These are phyloP conservation scores for Beris chalybata DNA, from an alignment of 2,888 invertebrate species.

Conservation along the genomic window DNA sequence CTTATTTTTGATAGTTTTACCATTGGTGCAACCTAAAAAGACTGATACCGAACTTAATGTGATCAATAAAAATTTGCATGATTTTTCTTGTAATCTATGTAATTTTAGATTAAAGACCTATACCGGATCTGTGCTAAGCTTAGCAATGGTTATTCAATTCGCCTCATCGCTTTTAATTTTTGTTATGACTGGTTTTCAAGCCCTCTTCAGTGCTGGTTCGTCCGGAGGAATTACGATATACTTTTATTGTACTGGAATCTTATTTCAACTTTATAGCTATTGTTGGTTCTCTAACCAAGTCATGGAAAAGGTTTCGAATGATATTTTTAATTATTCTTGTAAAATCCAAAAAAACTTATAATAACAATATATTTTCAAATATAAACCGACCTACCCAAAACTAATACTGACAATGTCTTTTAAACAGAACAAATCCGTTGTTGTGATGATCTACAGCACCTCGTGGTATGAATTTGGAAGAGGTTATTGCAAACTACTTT, in stretches of 20 bases:
- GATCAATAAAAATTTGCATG: too few species aligned
- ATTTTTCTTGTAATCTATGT: background rate
- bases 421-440: conserved; percentile 44
- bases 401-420: background rate
- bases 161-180: conserved; percentile 44
- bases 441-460: conserved; percentile 43
- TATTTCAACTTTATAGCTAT: conserved; percentile 46
- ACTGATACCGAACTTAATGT: too few species aligned
- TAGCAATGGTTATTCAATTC: conserved; percentile 45
- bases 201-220: conserved; percentile 42
- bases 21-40: too few species aligned
- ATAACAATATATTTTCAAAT: too few species aligned
- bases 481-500: conserved; percentile 42
- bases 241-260: conserved; percentile 44
- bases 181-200: conserved; percentile 47
- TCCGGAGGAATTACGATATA: conserved; percentile 44
- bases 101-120: conserved; percentile 42
- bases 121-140: conserved; percentile 42
- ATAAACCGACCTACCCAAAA: background rate
- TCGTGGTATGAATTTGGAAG: conserved; percentile 45
- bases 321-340: too few species aligned
- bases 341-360: too few species aligned
- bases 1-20: too few species aligned
- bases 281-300: conserved; percentile 50
- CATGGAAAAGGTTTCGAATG: conserved; percentile 41